A percentile compares a stretch with the other conserved stretches of the same genome.
Conservation (phyloP, 2,113 vertebrate genomes). For the Scophthalmus maximus region DNA sequence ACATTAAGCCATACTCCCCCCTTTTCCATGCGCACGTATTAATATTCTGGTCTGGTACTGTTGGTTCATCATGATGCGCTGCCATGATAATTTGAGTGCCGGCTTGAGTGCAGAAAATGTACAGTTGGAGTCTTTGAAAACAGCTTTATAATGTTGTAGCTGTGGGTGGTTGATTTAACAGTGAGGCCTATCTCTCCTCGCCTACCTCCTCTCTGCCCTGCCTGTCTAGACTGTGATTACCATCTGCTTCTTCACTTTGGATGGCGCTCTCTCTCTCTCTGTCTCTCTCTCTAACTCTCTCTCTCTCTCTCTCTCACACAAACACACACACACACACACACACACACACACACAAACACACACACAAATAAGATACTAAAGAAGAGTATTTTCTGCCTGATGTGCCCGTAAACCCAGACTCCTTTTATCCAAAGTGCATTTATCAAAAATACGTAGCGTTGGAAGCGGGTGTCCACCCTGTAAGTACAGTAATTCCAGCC, state of each 20-base stretch:
- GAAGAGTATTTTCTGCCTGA: constrained; percentile 1
- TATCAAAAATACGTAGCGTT: constrained; percentile 1
- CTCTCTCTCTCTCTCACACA: constrained; percentile 6
- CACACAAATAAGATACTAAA: constrained; percentile 21
- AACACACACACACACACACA: background rate
- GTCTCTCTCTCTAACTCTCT: constrained; percentile 39
- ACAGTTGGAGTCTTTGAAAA: constrained; percentile 44
- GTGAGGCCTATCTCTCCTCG: constrained; percentile 50
- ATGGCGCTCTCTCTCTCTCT: constrained; percentile 23
- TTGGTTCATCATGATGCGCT: constrained; percentile 49
- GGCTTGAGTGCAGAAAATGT: constrained; percentile 46
- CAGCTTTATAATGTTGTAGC: constrained; percentile 50
- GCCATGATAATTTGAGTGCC: constrained; percentile 35
- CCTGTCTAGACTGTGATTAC: constrained; percentile 73
- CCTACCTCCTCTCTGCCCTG: constrained; percentile 54
- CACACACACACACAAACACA: constrained; percentile 27
- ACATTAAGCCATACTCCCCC: background rate
- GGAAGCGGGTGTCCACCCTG: constrained; percentile 10
- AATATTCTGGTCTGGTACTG: constrained; percentile 52
- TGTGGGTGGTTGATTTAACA: constrained; percentile 70
- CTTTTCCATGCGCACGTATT: constrained; percentile 18
- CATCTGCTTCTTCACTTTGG: constrained; percentile 67
- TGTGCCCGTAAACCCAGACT: constrained; percentile 19
- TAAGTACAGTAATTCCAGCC: constrained; percentile 16
- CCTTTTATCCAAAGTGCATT: background rate